These are phyloP conservation scores for Blennius ocellaris DNA, from an alignment of 2,113 vertebrate species.

Conservation along the genomic window DNA sequence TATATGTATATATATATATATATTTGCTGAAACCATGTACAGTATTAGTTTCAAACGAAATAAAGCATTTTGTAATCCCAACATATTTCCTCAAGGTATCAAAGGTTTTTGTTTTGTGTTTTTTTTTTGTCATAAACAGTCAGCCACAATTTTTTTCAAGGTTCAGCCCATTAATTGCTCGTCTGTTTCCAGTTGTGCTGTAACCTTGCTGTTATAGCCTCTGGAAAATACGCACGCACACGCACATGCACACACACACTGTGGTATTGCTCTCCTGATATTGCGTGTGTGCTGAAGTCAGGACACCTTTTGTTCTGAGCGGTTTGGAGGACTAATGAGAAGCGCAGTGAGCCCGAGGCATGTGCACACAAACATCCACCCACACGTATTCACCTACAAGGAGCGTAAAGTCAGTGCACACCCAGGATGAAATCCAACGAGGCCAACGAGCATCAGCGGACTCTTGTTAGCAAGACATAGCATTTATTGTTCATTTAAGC, in stretches of 20 bases:
- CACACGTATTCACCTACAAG: constrained; percentile 48
- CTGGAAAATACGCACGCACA: constrained; percentile 34
- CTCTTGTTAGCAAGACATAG: constrained; percentile 31
- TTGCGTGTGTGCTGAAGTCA: constrained; percentile 41
- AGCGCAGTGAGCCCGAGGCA: constrained; percentile 52
- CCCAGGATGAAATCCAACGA: constrained; percentile 33
- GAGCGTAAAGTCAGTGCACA: constrained; percentile 26
- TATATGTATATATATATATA: constrained; percentile 29
- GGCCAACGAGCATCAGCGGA: constrained; percentile 47
- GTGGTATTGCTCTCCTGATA: constrained; percentile 8
- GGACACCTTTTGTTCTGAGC: constrained; percentile 54
- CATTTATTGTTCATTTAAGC: constrained; percentile 49
- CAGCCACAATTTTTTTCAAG: constrained; percentile 27
- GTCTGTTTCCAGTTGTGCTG: constrained; percentile 59
- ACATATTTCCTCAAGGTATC: constrained; percentile 4
- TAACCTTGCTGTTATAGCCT: constrained; percentile 50
- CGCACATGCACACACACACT: neutral
- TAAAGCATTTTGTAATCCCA: constrained; percentile 22
- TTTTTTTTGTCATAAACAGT: neutral
- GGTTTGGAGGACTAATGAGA: constrained; percentile 63
- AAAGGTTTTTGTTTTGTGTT: neutral
- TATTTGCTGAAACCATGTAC: constrained; percentile 55
- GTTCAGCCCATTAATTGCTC: constrained; percentile 41
- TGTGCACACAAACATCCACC: constrained; percentile 64
- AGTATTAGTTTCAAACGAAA: constrained; percentile 54